phyloP scores from a whole-genome alignment of 1,140 invertebrate species.

The Cardiocondyla obscurior region DNA sequence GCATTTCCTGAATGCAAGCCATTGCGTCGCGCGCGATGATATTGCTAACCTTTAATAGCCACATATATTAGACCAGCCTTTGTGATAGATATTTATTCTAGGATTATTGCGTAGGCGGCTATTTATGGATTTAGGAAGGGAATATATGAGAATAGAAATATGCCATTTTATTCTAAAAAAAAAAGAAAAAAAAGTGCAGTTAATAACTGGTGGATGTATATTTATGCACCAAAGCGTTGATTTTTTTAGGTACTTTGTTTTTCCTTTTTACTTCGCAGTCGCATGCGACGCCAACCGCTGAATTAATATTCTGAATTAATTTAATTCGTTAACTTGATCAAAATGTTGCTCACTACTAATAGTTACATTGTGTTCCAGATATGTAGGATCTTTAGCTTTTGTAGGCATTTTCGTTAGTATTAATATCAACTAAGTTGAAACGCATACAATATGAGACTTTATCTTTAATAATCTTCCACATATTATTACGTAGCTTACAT shows the following conservation, averaged over 20 bases:
- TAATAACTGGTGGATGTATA: conserved; percentile 7
- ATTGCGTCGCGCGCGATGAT: neutral
- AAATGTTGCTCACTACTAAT: conserved; percentile 69
- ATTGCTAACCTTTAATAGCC: conserved; percentile 44
- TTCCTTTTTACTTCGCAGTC: conserved; percentile 47
- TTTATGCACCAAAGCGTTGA: conserved; percentile 66
- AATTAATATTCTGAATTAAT: conserved; percentile 44
- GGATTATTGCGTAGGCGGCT: conserved; percentile 68
- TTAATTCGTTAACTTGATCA: conserved; percentile 55
- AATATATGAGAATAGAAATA: neutral
- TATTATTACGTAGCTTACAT: neutral
- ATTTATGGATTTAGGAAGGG: conserved; percentile 58
- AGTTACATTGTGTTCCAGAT: conserved; percentile 12
- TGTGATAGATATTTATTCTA: conserved; percentile 84
- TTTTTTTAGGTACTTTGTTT: conserved; percentile 64
- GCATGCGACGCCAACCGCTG: neutral
- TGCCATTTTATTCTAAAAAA: conserved; percentile 28
- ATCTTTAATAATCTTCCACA: conserved; percentile 40
- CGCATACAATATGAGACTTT: conserved; percentile 32
- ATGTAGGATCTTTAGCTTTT: conserved; percentile 16
- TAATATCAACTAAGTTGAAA: conserved; percentile 38
- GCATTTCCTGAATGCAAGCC: neutral
- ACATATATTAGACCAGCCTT: conserved; percentile 77
- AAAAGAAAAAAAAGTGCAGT: conserved; percentile 10
- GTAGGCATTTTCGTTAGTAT: conserved; percentile 46